Percentiles rank a stretch among this genome's conserved stretches.
Conservation (phyloP, 1,140 invertebrate species). For the Brachionus calyciflorus region DNA sequence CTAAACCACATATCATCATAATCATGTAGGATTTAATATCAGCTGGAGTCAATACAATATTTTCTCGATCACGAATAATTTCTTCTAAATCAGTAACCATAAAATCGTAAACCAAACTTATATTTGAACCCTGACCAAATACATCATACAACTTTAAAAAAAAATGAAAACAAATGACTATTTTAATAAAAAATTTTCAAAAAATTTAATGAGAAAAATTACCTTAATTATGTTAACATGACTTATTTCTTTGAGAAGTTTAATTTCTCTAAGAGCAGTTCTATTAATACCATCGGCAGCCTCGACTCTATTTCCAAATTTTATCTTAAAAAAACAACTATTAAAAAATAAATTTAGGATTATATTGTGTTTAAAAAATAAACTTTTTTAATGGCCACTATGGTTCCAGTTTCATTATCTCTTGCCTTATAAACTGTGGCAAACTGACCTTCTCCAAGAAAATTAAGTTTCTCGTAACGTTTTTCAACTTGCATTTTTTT, state of each 20-base stretch:
- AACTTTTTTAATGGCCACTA: constrained; percentile 96
- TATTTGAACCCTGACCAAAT: constrained; percentile 89
- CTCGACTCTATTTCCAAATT: constrained; percentile 87
- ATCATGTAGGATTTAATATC: constrained; percentile 88
- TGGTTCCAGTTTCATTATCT: constrained; percentile 73
- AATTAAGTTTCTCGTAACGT: constrained; percentile 43
- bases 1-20: constrained; percentile 88
- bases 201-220: not conserved
- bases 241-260: constrained; percentile 88
- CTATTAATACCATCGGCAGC: constrained; percentile 95
- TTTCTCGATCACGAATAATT: constrained; percentile 46
- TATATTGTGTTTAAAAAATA: too few species aligned
- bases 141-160: constrained; percentile 74
- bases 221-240: constrained; percentile 92
- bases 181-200: constrained; percentile 16
- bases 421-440: constrained; percentile 97
- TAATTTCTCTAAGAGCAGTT: constrained; percentile 95
- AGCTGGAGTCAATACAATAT: constrained; percentile 23
- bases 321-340: constrained; percentile 77
- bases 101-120: constrained; percentile 98
- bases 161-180: too few species aligned
- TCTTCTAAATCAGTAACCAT: constrained; percentile 97
- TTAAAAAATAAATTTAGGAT: constrained; percentile 99
- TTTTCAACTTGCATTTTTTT: constrained; percentile 42
- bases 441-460: constrained; percentile 66